phyloP scores from a whole-genome alignment of 2,797 vertebrate genomes.

The Cottoperca gobio region DNA sequence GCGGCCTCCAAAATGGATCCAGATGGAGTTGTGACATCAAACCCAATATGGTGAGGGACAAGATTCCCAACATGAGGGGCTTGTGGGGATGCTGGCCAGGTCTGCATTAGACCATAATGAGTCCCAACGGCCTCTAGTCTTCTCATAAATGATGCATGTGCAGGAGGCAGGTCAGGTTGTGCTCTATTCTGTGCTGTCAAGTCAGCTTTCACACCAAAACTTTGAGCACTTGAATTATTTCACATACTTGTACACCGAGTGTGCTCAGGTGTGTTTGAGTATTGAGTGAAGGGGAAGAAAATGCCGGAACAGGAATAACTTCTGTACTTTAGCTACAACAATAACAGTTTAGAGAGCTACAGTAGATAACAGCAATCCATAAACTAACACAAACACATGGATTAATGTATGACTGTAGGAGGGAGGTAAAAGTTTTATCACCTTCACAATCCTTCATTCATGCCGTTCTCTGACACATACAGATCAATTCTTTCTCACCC shows the following conservation, averaged over 20 bases:
- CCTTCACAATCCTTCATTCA: neutral
- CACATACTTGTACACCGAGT: neutral
- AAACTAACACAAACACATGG: neutral
- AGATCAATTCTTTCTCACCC: neutral
- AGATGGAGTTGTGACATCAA: slow-evolving; percentile 77
- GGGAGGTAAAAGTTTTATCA: neutral
- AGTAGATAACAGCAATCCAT: neutral
- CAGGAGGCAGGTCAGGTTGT: slow-evolving; percentile 45
- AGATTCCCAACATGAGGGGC: slow-evolving; percentile 58
- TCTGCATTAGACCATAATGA: slow-evolving; percentile 64
- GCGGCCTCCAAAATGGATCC: slow-evolving; percentile 64
- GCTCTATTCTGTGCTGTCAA: slow-evolving; percentile 29
- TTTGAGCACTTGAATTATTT: slow-evolving; percentile 2
- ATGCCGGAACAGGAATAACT: neutral
- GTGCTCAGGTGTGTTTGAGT: neutral
- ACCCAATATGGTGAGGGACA: slow-evolving; percentile 68
- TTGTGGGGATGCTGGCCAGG: slow-evolving; percentile 57
- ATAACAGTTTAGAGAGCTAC: neutral
- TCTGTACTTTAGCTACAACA: neutral
- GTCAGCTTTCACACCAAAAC: slow-evolving; percentile 37
- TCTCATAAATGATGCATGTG: slow-evolving; percentile 65
- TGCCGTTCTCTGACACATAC: neutral
- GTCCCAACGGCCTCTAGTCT: slow-evolving; percentile 37
- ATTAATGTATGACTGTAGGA: neutral
- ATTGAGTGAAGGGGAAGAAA: neutral